A percentile compares a stretch with the other conserved stretches of the same genome.
phyloP scores from a whole-genome alignment of 1,140 invertebrate species.

The Alviniconcha marisindica region DNA sequence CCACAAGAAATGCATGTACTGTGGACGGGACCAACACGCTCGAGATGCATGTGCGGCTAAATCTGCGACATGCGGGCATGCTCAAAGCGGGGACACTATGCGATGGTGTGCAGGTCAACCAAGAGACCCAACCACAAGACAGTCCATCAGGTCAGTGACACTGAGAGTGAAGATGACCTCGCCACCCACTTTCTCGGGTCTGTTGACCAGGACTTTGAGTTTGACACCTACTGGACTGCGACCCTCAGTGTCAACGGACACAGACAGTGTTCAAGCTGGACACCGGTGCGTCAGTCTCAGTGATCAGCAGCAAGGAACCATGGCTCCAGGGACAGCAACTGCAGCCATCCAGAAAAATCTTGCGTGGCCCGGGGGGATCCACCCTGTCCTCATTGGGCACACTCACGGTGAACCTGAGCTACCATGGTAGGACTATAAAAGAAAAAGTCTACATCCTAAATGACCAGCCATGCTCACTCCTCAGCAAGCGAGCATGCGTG shows the following conservation, averaged over 20 bases:
- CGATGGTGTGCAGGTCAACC: background rate
- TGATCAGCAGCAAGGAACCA: background rate
- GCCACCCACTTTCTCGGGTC: background rate
- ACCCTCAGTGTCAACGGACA: background rate
- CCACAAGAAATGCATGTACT: too few relatives aligned
- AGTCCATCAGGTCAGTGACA: too few relatives aligned
- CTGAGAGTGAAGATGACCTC: background rate
- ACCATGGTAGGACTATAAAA: background rate
- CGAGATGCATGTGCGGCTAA: too few relatives aligned
- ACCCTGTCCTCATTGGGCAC: background rate
- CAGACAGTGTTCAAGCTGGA: conserved; percentile 7
- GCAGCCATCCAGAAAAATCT: background rate
- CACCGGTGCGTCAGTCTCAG: background rate
- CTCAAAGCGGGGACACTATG: background rate
- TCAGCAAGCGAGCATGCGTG: background rate
- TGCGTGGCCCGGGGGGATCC: background rate
- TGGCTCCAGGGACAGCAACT: background rate
- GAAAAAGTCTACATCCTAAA: background rate
- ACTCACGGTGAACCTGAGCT: background rate
- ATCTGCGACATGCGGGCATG: too few relatives aligned
- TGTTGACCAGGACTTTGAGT: background rate
- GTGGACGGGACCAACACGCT: too few relatives aligned
- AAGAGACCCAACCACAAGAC: background rate
- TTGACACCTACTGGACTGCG: background rate
- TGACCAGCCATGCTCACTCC: background rate